Base-by-base conservation (phyloP, 2,113 vertebrate species). In the Cisticola juncidis region DNA sequence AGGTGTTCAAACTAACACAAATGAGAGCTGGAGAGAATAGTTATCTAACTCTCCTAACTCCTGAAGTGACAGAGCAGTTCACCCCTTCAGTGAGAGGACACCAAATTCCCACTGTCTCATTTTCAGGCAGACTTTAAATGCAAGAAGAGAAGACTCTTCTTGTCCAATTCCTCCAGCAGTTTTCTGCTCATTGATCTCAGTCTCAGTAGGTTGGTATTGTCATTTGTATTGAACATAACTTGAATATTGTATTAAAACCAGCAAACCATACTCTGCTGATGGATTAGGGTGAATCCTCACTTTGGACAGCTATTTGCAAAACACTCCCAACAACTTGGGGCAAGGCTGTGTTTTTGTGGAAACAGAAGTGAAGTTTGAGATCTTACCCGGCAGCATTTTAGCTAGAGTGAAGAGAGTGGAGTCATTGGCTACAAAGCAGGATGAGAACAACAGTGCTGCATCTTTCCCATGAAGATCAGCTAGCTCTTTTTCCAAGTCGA, bases 391-490 rank as follows among this genome's bases (percentile, higher is more conserved):
- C 58, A 99, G 94, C 99, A 99, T 99, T 96, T 98, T 99, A 65
- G 99, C 99, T 80, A 99, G 97, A 22, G 99, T 99, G 97, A 99
- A 99, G 77, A 99, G 99, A n/a, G 99, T 99, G 4, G 99, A 99
- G 96, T 99, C 99, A 31, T 99, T 99, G 51, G 99, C 99, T 42
- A 99, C 99, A 66, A 99, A 99, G 94, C 99, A 99, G 5, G 99
- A 99, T 5, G 99, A 99, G 91, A 99, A 99, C 48, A 99, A 89
- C 62, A 99, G 97, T 0, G 99, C 99, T 1, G 99, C 99, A 15
- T 99, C 99, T 87, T 99, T 99, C 48, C 98, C 98, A 24, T 99
- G 99, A 35, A 99, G 99, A 94, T 99, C 99, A 6, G 99, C 99
- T 84, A 99, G 97, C 82, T 99, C 99, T 29, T 97, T 98, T 90